Evolutionary conservation across 2,113 vertebrate genomes (phyloP).

Genomic region (Perca schrenkii): DNA sequence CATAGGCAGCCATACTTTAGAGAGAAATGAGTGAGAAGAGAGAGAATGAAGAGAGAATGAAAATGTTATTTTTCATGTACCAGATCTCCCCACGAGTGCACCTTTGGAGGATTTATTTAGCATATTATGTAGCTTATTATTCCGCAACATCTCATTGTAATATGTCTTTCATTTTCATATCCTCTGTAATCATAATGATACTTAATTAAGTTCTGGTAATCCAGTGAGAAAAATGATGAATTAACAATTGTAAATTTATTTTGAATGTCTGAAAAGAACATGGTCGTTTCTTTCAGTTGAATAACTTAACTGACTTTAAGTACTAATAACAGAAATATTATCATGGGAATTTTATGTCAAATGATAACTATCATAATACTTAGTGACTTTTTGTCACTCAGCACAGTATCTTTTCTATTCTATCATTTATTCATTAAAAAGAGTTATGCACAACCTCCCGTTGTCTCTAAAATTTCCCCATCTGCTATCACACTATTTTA

Average conservation of each 20-base stretch:
- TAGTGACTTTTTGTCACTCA: slow-evolving; percentile 6
- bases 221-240: neutral
- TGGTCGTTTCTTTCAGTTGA: neutral
- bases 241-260: neutral
- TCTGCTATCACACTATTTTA: slow-evolving; percentile 39
- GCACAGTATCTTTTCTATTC: slow-evolving; percentile 19
- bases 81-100: slow-evolving; percentile 1
- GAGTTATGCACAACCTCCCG: slow-evolving; percentile 21
- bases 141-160: neutral
- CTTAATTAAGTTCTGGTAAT: neutral
- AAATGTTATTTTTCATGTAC: slow-evolving; percentile 37
- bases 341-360: neutral
- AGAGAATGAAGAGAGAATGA: too few species aligned
- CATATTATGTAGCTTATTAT: slow-evolving; percentile 13
- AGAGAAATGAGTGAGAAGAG: slow-evolving; percentile 12
- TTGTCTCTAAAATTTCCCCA: slow-evolving; percentile 20
- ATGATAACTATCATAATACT: slow-evolving; percentile 17
- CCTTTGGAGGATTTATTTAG: slow-evolving; percentile 25
- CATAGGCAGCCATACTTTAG: slow-evolving; percentile 16
- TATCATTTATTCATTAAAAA: slow-evolving; percentile 45
- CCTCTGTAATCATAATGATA: neutral
- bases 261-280: neutral
- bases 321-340: slow-evolving; percentile 6
- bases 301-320: neutral
- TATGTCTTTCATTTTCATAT: neutral